Conservation (phyloP, 2,888 invertebrate species). For the Boloria selene region DNA sequence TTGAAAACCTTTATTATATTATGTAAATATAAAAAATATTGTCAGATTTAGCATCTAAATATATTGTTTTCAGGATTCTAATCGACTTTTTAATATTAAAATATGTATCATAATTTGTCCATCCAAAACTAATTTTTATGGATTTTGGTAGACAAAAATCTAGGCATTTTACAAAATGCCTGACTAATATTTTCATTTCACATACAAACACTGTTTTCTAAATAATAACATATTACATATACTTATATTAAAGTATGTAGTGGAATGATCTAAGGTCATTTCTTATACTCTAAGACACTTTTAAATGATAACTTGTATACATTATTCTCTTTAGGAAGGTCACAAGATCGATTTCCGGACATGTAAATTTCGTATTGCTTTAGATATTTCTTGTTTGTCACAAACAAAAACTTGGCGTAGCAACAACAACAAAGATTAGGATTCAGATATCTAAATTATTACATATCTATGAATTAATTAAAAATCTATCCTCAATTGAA, state of each 20-base stretch:
- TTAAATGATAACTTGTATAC: neutral
- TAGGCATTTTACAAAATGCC: too few species aligned
- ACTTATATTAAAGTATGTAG: too few species aligned
- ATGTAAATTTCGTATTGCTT: neutral
- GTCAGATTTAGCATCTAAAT: slow-evolving; percentile 7
- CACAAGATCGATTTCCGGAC: neutral
- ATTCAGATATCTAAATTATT: too few species aligned
- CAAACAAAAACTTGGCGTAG: too few species aligned
- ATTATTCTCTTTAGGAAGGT: neutral
- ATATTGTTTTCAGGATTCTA: neutral
- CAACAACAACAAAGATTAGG: too few species aligned
- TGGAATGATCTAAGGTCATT: too few species aligned
- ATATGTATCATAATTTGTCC: too few species aligned
- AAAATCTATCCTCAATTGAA: slow-evolving; percentile 3
- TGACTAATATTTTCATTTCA: too few species aligned
- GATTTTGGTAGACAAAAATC: too few species aligned
- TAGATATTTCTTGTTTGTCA: neutral
- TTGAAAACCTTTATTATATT: slow-evolving; percentile 1
- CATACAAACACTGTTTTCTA: too few species aligned
- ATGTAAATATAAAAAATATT: slow-evolving; percentile 9
- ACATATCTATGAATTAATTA: neutral
- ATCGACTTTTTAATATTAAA: neutral
- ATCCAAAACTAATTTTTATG: too few species aligned
- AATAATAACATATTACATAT: too few species aligned
- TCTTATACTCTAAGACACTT: neutral